Conservation (phyloP, 2,888 invertebrate species). For the Eupithecia abbreviata region DNA sequence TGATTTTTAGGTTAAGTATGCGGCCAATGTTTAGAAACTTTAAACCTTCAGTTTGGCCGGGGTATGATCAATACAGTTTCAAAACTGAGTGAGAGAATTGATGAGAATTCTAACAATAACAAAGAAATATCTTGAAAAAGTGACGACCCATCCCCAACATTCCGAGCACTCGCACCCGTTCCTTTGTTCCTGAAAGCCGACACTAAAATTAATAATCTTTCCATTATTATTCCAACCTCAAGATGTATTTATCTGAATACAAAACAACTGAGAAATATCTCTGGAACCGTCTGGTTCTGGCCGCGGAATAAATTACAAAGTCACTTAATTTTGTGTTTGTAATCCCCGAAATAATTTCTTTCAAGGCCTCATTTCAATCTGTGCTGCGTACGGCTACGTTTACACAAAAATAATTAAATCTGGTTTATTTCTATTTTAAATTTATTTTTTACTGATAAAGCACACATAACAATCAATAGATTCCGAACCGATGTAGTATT, state of each 20-base stretch:
- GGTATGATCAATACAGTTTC: not conserved
- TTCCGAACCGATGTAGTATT: not conserved
- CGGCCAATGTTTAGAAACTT: not conserved
- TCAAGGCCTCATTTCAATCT: constrained; percentile 63
- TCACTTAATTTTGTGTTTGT: constrained; percentile 67
- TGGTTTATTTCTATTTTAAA: not conserved
- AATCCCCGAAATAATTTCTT: constrained; percentile 65
- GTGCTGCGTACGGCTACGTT: constrained; percentile 45
- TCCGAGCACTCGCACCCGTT: constrained; percentile 9
- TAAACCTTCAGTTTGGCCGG: not conserved
- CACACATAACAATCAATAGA: not conserved
- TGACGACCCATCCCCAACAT: constrained; percentile 13
- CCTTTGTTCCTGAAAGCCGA: constrained; percentile 37
- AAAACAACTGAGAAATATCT: constrained; percentile 62
- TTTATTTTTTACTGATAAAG: not conserved
- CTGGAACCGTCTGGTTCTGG: constrained; percentile 55
- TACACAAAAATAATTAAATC: not conserved
- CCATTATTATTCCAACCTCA: constrained; percentile 53
- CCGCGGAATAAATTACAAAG: constrained; percentile 65
- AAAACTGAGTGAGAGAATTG: not conserved
- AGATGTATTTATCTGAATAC: constrained; percentile 59
- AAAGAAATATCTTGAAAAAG: constrained; percentile 24
- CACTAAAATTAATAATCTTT: constrained; percentile 53
- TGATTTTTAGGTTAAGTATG: not conserved
- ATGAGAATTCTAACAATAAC: not conserved